Evolutionary conservation across 2,113 vertebrate species (phyloP).

Genomic region (Ifrita kowaldi): DNA sequence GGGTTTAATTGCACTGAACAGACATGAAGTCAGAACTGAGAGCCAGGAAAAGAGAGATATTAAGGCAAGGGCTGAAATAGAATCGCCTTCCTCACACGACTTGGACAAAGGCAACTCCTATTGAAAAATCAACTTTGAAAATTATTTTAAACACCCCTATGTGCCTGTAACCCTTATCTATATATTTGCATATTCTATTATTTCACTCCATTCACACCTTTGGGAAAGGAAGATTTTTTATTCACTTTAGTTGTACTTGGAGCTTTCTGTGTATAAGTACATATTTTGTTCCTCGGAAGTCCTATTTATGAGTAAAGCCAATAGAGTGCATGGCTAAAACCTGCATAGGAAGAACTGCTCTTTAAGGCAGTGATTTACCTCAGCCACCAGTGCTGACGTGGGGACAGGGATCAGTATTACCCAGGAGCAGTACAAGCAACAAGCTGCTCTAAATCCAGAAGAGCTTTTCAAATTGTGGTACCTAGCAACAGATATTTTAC

Average conservation of each 20-base stretch:
- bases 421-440: not conserved
- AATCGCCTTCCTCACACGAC: not conserved
- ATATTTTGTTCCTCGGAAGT: not conserved
- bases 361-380: not conserved
- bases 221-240: not conserved
- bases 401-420: not conserved
- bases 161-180: not conserved
- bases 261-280: not conserved
- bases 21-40: not conserved
- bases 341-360: not conserved
- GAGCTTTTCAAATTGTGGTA: not conserved
- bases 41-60: not conserved
- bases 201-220: not conserved
- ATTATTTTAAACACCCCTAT: not conserved
- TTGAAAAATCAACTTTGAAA: not conserved
- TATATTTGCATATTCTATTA: not conserved
- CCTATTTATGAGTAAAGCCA: not conserved
- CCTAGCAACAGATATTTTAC: not conserved
- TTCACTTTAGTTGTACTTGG: not conserved
- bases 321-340: accelerated
- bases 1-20: not conserved
- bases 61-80: not conserved
- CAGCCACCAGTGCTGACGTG: not conserved
- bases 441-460: not conserved
- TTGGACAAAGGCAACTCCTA: not conserved